Evolutionary conservation across 1,140 invertebrate genomes (phyloP), one percentile per base, ranked within the genome.

Genomic region (Drosophila fuyamai): DNA sequence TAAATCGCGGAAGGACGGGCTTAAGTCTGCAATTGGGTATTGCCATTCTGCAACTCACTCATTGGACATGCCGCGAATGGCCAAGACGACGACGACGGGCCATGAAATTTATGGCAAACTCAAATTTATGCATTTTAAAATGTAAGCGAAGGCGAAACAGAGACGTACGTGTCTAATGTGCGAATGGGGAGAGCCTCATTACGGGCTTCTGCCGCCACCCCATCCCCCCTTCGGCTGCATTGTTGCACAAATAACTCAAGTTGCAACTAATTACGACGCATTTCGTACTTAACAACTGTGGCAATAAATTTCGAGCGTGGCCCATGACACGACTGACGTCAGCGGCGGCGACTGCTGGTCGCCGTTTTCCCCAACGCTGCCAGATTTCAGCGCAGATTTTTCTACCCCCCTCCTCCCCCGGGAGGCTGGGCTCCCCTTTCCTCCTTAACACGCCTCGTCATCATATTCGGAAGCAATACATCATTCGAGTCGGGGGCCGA

Each of bases 201-300:
- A 80, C 23, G 67, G 82, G 72, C 44, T 32, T 32, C 29, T 50
- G 14, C 62, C 44, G 51, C 27, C 35, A 27, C 43, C 29, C 29
- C 60, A 40, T 9, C 27, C 44, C 29, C 13, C 23, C 47, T 18
- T 46, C n/a, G 36, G 71, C 63, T 78, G 85, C 84, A 81, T 79
- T 84, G 85, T 89, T 90, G 84, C 85, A 89, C 84, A 89, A 89
- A 89, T 89, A 89, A 89, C 84, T 89, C 84, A 90, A 89, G 84
- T 89, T 89, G 84, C 84, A 90, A 89, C 84, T 89, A 89, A 89
- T 89, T 89, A 89, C 80, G 68, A 89, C 77, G 84, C 84, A 84
- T 84, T 90, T 89, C 85, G 85, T 89, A 90, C 77, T 89, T 81
- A 75, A 81, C 85, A 89, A 89, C 85, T 90, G 85, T 51, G 85